These are phyloP conservation scores for Mythimna ferrago DNA, from an alignment of 2,888 invertebrate species.

Conservation along the genomic window DNA sequence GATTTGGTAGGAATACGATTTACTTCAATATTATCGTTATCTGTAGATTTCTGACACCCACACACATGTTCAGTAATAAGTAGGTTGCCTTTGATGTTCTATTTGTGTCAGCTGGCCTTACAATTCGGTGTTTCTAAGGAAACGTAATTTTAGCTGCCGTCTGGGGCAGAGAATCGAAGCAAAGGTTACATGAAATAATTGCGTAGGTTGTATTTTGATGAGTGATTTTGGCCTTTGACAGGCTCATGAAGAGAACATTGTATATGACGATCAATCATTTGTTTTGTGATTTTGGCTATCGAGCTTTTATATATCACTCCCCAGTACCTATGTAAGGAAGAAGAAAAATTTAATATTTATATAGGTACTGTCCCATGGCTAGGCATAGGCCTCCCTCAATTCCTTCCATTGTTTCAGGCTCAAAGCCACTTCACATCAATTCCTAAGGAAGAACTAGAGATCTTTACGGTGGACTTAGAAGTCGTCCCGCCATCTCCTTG, in stretches of 20 bases:
- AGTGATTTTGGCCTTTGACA: neutral
- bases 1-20: neutral
- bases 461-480: no score
- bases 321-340: no score
- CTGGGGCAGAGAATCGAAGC: neutral
- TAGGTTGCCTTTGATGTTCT: conserved; percentile 53
- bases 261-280: neutral
- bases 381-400: no score
- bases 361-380: no score
- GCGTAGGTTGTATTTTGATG: neutral
- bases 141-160: conserved; percentile 35
- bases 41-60: conserved; percentile 23
- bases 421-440: no score
- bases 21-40: conserved; percentile 3
- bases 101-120: conserved; percentile 16
- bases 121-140: conserved; percentile 39
- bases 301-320: neutral
- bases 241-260: neutral
- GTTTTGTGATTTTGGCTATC: neutral
- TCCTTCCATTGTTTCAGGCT: no score
- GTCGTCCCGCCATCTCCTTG: no score
- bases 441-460: no score
- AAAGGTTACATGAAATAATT: conserved; percentile 2
- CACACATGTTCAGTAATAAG: conserved; percentile 19
- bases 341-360: no score